Evolutionary conservation across 2,888 invertebrate species (phyloP), one percentile per base, ranked within the genome.

Genomic region (Apoderus coryli): DNA sequence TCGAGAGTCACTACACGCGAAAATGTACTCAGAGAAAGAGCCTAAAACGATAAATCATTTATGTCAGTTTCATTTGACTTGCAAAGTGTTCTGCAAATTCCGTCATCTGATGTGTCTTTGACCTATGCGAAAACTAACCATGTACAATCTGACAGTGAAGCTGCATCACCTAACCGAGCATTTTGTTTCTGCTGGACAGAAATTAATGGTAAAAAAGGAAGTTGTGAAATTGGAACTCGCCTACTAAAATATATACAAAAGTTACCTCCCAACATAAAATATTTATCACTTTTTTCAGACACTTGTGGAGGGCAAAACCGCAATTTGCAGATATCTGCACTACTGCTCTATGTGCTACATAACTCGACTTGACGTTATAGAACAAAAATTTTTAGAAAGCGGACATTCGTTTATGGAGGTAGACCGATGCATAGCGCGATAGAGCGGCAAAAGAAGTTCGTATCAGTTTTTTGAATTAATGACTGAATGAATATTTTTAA

Each of bases 121-220:
- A 25, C 29, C 31, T 50, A 46, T 39, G 51, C 50, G 31, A 41
- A 38, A 27, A 39, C 37, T 32, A 36, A 39, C 10, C 45, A 44
- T 35, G 50, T 48, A 39, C 43, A 50, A 10, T 47, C 45, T 13
- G 39, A 51, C 33, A 50, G 50, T 35, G 48, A 49, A 40, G 40
- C 46, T 29, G 39, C 38, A 12, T 24, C 35, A 13, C 45, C 48
- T 27, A 47, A 50, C 37, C 41, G 43, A 27, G 47, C 44, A 22
- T 44, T 37, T 37, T 51, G 47, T 28, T 45, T 37, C 29, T 27
- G 29, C 23, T 49, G 49, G 48, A 42, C 37, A 14, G 47, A 50
- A 41, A 11, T 47, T 27, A 42, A 49, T 38, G 47, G 49, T 22
- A 45, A 47, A 36, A 46, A 43, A 33, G 46, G 45, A 32, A 50